phyloP scores from a whole-genome alignment of 2,113 vertebrate genomes.

The Sinosuthora webbiana region DNA sequence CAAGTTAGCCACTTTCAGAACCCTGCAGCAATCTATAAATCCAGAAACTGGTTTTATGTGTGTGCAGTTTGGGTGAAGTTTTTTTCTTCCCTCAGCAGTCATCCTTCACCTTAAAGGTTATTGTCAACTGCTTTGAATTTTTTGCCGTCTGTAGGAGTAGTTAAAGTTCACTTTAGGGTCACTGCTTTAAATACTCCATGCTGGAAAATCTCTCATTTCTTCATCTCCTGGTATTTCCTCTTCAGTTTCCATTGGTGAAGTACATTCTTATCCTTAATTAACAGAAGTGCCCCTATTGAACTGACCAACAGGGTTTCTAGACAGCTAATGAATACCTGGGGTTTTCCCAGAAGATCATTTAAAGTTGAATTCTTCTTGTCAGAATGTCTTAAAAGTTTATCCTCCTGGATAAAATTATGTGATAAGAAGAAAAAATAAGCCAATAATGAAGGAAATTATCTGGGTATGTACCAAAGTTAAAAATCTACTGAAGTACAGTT shows the following conservation, averaged over 20 bases:
- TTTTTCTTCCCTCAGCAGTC: background rate
- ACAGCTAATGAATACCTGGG: background rate
- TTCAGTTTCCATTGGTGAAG: background rate
- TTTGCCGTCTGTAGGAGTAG: background rate
- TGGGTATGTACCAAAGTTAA: background rate
- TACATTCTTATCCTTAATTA: background rate
- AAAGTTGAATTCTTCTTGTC: background rate
- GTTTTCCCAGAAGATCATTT: background rate
- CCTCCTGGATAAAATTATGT: background rate
- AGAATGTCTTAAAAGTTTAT: background rate
- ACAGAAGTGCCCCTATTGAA: background rate
- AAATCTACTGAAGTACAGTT: background rate
- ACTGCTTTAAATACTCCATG: background rate
- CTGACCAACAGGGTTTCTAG: background rate
- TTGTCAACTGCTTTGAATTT: conserved; percentile 26
- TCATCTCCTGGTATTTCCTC: background rate
- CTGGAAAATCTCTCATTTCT: background rate
- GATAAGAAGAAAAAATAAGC: background rate
- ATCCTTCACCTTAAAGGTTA: conserved; percentile 28
- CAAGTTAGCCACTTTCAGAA: background rate
- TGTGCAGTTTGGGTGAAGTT: background rate
- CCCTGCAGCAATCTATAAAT: background rate
- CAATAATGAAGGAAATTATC: background rate
- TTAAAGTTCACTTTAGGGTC: conserved; percentile 9
- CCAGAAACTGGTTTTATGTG: background rate